phyloP scores from a whole-genome alignment of 1,140 invertebrate species.

The Bombus ignitus region DNA sequence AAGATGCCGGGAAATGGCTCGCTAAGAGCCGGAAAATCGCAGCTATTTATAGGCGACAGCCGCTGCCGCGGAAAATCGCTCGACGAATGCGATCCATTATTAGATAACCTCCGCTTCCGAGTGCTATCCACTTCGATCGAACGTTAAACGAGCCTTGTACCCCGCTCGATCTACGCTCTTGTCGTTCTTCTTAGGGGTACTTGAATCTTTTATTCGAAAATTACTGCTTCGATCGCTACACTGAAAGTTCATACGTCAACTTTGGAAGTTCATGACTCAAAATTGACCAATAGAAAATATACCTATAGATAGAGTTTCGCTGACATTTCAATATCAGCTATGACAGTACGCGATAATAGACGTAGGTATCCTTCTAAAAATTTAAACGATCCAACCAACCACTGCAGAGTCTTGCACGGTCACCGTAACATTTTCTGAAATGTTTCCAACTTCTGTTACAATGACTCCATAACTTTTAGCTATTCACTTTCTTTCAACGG shows the following conservation, averaged over 20 bases:
- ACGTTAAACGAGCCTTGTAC: neutral
- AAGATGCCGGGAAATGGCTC: conserved; percentile 30
- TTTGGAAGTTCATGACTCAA: neutral
- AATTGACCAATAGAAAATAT: neutral
- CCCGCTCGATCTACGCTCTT: neutral
- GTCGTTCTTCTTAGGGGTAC: neutral
- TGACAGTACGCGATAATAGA: neutral
- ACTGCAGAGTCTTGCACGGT: no score
- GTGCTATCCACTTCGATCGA: neutral
- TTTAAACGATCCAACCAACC: neutral
- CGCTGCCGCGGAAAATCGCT: neutral
- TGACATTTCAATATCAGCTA: neutral
- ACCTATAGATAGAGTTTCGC: neutral
- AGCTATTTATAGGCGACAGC: conserved; percentile 44
- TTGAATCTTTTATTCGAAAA: neutral
- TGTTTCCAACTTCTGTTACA: no score
- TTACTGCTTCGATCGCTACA: neutral
- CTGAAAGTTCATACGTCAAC: neutral
- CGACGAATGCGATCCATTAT: conserved; percentile 33
- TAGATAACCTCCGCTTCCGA: conserved; percentile 6
- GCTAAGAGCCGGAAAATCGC: conserved; percentile 38
- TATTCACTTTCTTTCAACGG: neutral
- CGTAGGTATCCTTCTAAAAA: neutral
- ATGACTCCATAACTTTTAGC: no score
- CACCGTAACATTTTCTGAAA: no score